Percentiles rank a stretch among this genome's conserved stretches.
Evolutionary conservation across 2,113 vertebrate species (phyloP).

Genomic region (Pachycephala philippinensis): DNA sequence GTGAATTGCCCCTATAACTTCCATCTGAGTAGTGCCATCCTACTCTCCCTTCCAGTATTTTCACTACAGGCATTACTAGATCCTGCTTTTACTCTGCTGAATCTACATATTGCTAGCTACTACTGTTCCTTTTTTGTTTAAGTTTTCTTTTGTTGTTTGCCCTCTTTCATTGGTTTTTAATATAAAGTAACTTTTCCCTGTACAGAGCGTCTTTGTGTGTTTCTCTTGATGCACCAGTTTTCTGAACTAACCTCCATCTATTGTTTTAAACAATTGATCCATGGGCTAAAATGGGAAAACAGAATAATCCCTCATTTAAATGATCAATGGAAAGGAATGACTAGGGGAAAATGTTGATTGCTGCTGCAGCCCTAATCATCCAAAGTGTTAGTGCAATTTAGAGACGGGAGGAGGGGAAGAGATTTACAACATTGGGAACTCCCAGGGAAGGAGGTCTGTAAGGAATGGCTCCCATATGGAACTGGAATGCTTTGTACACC

Average conservation of each 20-base stretch:
- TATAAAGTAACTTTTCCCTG: neutral
- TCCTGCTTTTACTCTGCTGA: neutral
- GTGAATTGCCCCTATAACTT: neutral
- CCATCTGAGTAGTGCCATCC: neutral
- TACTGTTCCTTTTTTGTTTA: neutral
- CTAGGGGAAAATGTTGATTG: neutral
- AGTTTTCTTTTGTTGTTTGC: neutral
- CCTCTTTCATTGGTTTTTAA: neutral
- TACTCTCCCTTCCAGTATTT: neutral
- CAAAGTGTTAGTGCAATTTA: conserved; percentile 39
- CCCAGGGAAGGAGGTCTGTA: conserved; percentile 29
- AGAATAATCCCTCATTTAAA: conserved; percentile 67
- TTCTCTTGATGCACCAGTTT: neutral
- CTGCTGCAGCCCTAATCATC: conserved; percentile 47
- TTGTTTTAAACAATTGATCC: conserved; percentile 62
- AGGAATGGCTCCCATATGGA: conserved; percentile 61
- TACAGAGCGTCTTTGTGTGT: neutral
- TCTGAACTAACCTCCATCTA: neutral
- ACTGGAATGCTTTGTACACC: conserved; percentile 58
- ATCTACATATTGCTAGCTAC: neutral
- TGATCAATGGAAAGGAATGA: conserved; percentile 59
- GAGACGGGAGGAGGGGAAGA: conserved; percentile 3
- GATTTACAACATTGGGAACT: conserved; percentile 44
- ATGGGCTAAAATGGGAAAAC: conserved; percentile 46
- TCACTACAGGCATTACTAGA: neutral